Evolutionary conservation across 1,140 invertebrate species (phyloP).

Genomic region (Melitaea cinxia): DNA sequence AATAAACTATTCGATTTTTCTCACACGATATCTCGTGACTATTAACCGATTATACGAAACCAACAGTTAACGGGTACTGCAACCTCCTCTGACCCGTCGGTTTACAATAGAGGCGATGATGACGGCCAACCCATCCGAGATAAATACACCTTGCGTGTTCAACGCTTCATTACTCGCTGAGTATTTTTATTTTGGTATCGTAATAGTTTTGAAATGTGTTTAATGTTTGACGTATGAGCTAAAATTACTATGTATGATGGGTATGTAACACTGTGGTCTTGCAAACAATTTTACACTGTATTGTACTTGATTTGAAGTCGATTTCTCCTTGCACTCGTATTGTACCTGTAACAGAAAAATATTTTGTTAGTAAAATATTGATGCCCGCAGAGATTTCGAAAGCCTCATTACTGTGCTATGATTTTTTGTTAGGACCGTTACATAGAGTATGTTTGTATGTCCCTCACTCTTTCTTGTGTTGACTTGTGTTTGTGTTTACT

Average conservation of each 20-base stretch:
- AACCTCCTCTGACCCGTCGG: slow-evolving; percentile 33
- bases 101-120: slow-evolving; percentile 42
- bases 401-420: background rate
- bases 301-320: background rate
- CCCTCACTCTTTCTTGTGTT: no score
- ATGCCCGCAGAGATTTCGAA: background rate
- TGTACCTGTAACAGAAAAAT: slow-evolving; percentile 19
- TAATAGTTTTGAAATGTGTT: slow-evolving; percentile 44
- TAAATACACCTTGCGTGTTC: slow-evolving; percentile 20
- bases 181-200: slow-evolving; percentile 24
- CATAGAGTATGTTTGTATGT: no score
- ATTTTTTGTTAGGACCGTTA: no score
- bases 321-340: slow-evolving; percentile 15
- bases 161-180: background rate
- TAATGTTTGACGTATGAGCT: slow-evolving; percentile 26
- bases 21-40: background rate
- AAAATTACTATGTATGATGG: slow-evolving; percentile 21
- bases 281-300: slow-evolving; percentile 7
- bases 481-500: no score
- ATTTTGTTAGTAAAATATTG: slow-evolving; percentile 11
- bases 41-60: slow-evolving; percentile 15
- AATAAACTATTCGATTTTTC: background rate
- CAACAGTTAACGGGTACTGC: slow-evolving; percentile 14
- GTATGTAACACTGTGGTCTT: background rate
- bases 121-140: slow-evolving; percentile 20